Base-by-base conservation (phyloP, 2,797 vertebrate genomes). In the Lacerta bilineata region DNA sequence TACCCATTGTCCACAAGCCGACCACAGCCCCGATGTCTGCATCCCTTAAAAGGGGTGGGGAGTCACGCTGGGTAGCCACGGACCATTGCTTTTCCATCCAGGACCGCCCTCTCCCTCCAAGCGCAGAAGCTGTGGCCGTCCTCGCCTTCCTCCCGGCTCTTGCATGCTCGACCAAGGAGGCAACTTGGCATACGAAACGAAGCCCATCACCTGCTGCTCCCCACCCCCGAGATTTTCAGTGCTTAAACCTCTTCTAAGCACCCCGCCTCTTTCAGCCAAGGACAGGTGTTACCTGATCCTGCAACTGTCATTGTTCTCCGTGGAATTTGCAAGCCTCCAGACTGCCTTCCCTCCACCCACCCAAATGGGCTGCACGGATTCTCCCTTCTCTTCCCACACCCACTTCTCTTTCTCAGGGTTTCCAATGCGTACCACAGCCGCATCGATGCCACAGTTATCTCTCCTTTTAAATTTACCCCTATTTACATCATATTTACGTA, bases 1-100 rank as follows among this genome's bases (percentile, higher is more conserved):
- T 2, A 46, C 55, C 9, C 29, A 27, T 36, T 15, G 15, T 50
- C 33, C 69, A 27, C 4, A 43, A 43, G 17, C 72, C 74, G 3
- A 2, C 15, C 13, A 8, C 17, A 2, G 20, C 7, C 17, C 55
- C 1, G 1, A 6, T 25, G 1, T n/a, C 29, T n/a, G 18, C 5
- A 5, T 64, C 61, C 5, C 9, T 25, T 27, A 8, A 23, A 27
- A 11, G 3, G 10, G 59, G 55, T 7, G 79, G 6, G 20, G 77
- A n/a, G 50, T 39, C 39, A 39, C 39, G 39, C 39, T 39, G 39
- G 39, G 39, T 43, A 39, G 33, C n/a, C 10, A 18, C 11, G 55
- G 59, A 5, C 33, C 8, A 25, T 66, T 25, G 23, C 33, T 39
- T 36, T 27, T 10, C 33, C 80, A 39, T 11, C 6, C 80, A 68